Evolutionary conservation across 2,888 invertebrate species (phyloP).

Genomic region (Temnothorax rugatulus): DNA sequence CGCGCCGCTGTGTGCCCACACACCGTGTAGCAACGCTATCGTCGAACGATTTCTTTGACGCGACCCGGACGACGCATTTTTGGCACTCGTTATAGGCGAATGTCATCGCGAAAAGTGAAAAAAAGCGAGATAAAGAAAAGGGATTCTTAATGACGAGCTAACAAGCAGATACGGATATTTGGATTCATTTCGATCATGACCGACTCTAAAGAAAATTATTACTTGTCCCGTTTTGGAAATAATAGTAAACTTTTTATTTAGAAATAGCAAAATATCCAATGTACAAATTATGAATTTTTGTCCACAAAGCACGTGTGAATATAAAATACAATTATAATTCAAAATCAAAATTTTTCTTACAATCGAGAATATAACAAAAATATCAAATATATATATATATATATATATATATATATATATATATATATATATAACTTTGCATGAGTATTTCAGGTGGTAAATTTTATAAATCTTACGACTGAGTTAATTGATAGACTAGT

Average conservation of each 20-base stretch:
- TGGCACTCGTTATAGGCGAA: conserved; percentile 16
- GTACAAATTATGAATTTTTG: background rate
- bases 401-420: no score
- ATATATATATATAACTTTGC: background rate
- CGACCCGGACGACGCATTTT: conserved; percentile 29
- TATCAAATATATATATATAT: background rate
- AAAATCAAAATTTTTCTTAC: background rate
- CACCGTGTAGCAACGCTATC: conserved; percentile 75
- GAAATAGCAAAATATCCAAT: background rate
- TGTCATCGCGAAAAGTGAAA: conserved; percentile 28
- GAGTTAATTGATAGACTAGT: background rate
- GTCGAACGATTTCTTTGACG: conserved; percentile 70
- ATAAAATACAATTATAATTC: conserved; percentile 1
- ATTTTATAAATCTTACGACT: background rate
- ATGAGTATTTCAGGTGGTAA: background rate
- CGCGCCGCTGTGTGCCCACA: conserved; percentile 74
- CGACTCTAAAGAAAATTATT: background rate
- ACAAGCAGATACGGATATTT: background rate
- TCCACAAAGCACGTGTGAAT: background rate
- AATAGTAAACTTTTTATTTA: background rate
- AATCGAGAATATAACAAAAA: background rate
- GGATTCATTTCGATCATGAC: background rate
- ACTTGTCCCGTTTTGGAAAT: background rate
- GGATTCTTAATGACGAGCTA: background rate
- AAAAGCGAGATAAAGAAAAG: background rate